Conservation (phyloP, 2,888 invertebrate species). For the Ceriagrion tenellum region DNA sequence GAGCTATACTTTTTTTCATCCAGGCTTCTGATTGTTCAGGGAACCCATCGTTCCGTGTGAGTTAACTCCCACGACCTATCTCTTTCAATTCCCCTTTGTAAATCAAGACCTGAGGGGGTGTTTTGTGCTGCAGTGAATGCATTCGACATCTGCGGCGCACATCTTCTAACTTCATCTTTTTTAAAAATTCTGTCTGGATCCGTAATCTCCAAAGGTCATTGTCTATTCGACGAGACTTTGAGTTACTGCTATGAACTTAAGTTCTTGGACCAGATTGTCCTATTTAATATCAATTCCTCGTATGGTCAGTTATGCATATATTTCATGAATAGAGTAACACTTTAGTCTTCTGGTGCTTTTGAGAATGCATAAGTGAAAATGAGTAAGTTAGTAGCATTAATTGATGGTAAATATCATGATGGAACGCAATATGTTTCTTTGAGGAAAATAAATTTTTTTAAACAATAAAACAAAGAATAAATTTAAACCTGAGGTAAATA, state of each 20-base stretch:
- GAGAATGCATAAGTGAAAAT: too few species aligned
- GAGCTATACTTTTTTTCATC: neutral
- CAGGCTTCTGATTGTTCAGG: neutral
- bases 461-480: too few species aligned
- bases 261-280: neutral
- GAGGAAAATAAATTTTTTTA: too few species aligned
- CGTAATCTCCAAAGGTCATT: neutral
- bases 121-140: neutral
- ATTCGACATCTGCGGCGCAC: neutral
- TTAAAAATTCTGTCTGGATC: neutral
- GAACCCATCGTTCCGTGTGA: neutral
- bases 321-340: too few species aligned
- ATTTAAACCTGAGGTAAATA: too few species aligned
- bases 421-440: too few species aligned
- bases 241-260: too few species aligned
- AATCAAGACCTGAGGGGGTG: neutral
- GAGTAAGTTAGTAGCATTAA: too few species aligned
- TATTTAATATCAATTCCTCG: too few species aligned
- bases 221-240: neutral
- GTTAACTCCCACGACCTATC: neutral
- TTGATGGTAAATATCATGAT: too few species aligned
- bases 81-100: neutral
- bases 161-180: neutral
- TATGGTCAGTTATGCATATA: too few species aligned
- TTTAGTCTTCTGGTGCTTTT: too few species aligned